Evolutionary conservation across 2,888 invertebrate genomes (phyloP), one percentile per base, ranked within the genome.

Genomic region (Campopleginae sp.): DNA sequence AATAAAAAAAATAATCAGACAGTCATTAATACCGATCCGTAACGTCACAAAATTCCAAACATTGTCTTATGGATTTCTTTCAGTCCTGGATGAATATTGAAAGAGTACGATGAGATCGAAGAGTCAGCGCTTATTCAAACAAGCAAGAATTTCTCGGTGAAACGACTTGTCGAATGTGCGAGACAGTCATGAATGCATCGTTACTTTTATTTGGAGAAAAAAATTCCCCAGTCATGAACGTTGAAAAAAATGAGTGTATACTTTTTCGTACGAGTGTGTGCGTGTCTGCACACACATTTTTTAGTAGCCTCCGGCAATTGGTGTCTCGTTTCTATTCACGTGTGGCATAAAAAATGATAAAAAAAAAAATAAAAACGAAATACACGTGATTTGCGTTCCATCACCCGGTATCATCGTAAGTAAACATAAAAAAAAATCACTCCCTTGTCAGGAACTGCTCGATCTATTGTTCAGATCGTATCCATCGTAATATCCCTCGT

Each of bases 391-490:
- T n/a, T 27, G 27, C 42, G 58, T 72, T 42, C 58, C 6, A 72
- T 72, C 38, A 72, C 61, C 44, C 17, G 27, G 61, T 44, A 74
- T 19, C 42, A 27, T 27, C 58, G 27, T 58, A 27, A 58, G 27
- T 27, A 58, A 14, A 14, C 14, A n/a, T n/a, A 23, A 58, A 61
- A 74, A 74, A 38, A 74, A 44, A 74, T 74, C 58, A 23, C 27
- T 61, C 23, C 27, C 19, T 42, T 61, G 44, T 61, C 38, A 42
- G 54, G 14, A 33, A 42, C 54, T 33, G 74, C 58, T 72, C 74
- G 27, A 74, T 74, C 58, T 44, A 74, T 61, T 58, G 74, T 74
- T 38, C 42, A 58, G 74, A 61, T 74, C n/a, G 58, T 61, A 61
- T 63, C 46, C 19, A 44, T 74, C 23, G 61, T 61, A 74, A 44